phyloP scores from a whole-genome alignment of 2,113 vertebrate species.

The Manacus vitellinus region DNA sequence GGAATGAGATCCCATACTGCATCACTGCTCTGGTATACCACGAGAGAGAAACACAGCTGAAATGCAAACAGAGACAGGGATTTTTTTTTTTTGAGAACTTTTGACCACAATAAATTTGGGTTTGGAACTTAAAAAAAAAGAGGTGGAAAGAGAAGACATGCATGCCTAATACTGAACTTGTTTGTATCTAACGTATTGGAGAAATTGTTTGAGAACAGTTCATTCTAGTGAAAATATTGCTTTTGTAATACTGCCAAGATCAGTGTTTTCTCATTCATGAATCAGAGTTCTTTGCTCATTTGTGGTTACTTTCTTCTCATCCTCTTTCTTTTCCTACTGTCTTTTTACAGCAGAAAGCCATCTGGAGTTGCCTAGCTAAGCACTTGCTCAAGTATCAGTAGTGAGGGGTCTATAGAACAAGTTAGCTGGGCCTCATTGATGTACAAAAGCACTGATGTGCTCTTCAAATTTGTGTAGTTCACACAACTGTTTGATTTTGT shows the following conservation, averaged over 20 bases:
- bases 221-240: constrained; percentile 76
- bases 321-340: constrained; percentile 43
- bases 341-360: constrained; percentile 23
- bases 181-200: constrained; percentile 58
- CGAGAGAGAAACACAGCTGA: constrained; percentile 34
- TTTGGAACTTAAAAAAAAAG: constrained; percentile 44
- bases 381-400: constrained; percentile 10
- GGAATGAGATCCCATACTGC: background rate
- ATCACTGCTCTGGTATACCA: constrained; percentile 24
- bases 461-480: background rate
- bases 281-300: constrained; percentile 69
- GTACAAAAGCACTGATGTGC: background rate
- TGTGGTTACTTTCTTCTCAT: constrained; percentile 73
- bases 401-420: background rate
- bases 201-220: constrained; percentile 72
- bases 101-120: constrained; percentile 54
- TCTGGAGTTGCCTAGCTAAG: constrained; percentile 5
- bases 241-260: constrained; percentile 71
- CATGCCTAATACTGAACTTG: constrained; percentile 46
- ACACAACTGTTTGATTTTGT: background rate
- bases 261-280: constrained; percentile 70
- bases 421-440: background rate
- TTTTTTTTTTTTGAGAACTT: background rate
- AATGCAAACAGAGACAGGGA: background rate
- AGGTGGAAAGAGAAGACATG: constrained; percentile 64